These are phyloP conservation scores for Orthonyx spaldingii DNA, from an alignment of 2,113 vertebrate genomes.

Conservation along the genomic window DNA sequence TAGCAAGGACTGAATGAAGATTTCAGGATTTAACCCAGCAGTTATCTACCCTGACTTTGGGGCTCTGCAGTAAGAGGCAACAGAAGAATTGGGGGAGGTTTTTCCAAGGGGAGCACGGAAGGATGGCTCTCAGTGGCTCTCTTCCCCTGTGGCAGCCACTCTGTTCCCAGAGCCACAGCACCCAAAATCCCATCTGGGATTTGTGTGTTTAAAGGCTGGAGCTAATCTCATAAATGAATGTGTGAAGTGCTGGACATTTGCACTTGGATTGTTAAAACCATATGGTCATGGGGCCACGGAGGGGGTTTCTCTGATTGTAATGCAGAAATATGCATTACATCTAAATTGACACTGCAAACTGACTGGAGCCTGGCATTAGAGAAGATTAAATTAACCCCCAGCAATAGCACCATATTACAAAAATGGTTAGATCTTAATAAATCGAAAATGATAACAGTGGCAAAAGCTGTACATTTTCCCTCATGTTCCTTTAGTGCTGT, in stretches of 20 bases:
- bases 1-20: neutral
- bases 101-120: neutral
- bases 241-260: conserved; percentile 21
- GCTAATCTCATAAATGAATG: conserved; percentile 18
- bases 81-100: neutral
- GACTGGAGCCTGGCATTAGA: conserved; percentile 49
- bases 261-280: conserved; percentile 31
- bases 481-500: conserved; percentile 65
- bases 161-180: neutral
- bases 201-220: conserved; percentile 24
- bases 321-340: conserved; percentile 36
- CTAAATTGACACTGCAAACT: conserved; percentile 56
- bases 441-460: conserved; percentile 62
- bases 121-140: neutral
- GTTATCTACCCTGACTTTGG: neutral
- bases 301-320: conserved; percentile 21
- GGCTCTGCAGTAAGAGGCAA: neutral
- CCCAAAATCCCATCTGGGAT: neutral
- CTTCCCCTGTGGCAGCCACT: neutral
- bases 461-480: conserved; percentile 53
- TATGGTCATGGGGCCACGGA: conserved; percentile 35
- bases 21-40: neutral
- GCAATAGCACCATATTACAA: conserved; percentile 58
- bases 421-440: conserved; percentile 68
- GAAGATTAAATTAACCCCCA: conserved; percentile 70